Base-by-base conservation (phyloP, 2,888 invertebrate species). In the Torymus auratus region DNA sequence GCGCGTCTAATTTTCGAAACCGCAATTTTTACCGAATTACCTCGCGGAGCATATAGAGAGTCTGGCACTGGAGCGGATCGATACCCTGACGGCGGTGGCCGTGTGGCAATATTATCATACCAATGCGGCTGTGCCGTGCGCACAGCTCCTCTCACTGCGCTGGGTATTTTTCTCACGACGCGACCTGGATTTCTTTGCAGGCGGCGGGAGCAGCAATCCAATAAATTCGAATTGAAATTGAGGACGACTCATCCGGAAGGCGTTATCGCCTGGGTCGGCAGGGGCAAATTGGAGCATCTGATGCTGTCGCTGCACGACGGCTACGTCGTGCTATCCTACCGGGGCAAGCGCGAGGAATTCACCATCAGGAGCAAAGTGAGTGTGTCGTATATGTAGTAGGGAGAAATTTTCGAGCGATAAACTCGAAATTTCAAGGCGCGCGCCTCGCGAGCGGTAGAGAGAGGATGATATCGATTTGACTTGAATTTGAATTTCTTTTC, bases 191-290 rank as follows among this genome's bases (percentile, higher is more conserved):
- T 72, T 41, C 41, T 41, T 82, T 84, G 73, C 84, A 91, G 91
- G 82, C 88, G 89, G 64, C 87, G 88, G 78, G 89, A 88, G 79
- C 90, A 90, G 69, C 89, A 90, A 67, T 90, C 90, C 74, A 91
- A 91, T 83, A 91, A 90, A 84, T 90, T 91, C 81, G 91, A 91
- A 79, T 84, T 91, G 67, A 86, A 87, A 80, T 81, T 91, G 82
- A 87, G 90, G 71, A 91, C 91, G 13, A 88, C 86, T 53, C 87
- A 90, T 84, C 83, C 89, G 23, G 89, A 89, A 58, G 91, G 91
- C 28, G 85, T 91, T 73, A 89, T 91, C 68, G 90, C 90, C 1
- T 91, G 91, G 91, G 86, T 91, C 75, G 91, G 91, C 80, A 86
- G 89, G 83, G 90, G 90, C 23, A 90, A 89, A 78, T 82, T 87